Conservation (phyloP, 2,113 vertebrate species). For the Sprattus sprattus region DNA sequence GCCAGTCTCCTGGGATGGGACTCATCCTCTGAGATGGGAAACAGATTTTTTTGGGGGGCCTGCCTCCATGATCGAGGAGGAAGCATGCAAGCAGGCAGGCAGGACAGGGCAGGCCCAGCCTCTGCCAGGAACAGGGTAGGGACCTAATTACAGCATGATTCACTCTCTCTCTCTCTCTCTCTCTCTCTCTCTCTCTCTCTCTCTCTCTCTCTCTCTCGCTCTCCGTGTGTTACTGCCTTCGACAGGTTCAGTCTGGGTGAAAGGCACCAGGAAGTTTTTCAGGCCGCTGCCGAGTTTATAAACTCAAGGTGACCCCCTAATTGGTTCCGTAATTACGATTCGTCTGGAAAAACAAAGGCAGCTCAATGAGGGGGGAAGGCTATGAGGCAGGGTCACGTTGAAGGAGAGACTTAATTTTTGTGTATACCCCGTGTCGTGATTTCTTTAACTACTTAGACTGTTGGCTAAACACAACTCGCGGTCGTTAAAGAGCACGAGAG, state of each 20-base stretch:
- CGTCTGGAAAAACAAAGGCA: conserved; percentile 60
- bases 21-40: conserved; percentile 27
- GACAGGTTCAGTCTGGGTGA: conserved; percentile 29
- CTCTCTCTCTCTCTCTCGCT: conserved; percentile 20
- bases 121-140: conserved; percentile 69
- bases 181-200: conserved; percentile 10
- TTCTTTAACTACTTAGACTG: conserved; percentile 60
- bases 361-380: conserved; percentile 30
- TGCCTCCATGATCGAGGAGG: conserved; percentile 58
- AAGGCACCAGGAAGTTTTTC: conserved; percentile 56
- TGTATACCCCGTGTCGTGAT: conserved; percentile 56
- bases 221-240: not conserved
- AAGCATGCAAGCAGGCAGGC: conserved; percentile 58
- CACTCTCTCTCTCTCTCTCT: conserved; percentile 32
- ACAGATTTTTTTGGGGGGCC: conserved; percentile 64
- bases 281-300: conserved; percentile 50
- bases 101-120: conserved; percentile 68
- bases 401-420: conserved; percentile 70
- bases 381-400: conserved; percentile 67
- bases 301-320: conserved; percentile 73
- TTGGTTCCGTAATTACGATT: conserved; percentile 71
- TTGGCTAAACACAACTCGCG: conserved; percentile 70
- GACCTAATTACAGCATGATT: conserved; percentile 72
- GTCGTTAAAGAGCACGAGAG: conserved; percentile 64
- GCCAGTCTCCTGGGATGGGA: not conserved